Evolutionary conservation across 2,888 invertebrate species (phyloP).

Genomic region (Morpho achilles): DNA sequence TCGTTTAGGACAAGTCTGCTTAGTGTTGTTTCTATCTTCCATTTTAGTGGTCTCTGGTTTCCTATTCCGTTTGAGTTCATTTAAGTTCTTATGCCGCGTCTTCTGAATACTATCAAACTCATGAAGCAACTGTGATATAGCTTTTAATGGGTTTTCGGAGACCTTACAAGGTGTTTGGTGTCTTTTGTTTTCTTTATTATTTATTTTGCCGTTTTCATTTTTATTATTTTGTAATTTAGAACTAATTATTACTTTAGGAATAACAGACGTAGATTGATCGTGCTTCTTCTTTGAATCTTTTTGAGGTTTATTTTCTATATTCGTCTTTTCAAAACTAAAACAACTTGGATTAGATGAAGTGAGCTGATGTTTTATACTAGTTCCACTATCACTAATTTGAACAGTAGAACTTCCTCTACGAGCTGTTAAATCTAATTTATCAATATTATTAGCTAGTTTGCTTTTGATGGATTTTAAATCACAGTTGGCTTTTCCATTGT

Average conservation of each 20-base stretch:
- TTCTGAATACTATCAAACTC: conserved; percentile 61
- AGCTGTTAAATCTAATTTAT: conserved; percentile 14
- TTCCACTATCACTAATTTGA: conserved; percentile 55
- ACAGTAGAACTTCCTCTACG: conserved; percentile 33
- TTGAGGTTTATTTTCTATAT: conserved; percentile 16
- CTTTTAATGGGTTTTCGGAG: conserved; percentile 56
- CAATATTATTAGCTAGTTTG: conserved; percentile 20
- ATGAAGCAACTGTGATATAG: conserved; percentile 62
- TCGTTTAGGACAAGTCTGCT: conserved; percentile 37
- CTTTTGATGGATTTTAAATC: conserved; percentile 31
- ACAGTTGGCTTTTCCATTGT: conserved; percentile 34
- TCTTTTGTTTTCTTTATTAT: conserved; percentile 40
- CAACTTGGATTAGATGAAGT: conserved; percentile 47
- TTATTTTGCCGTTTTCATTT: conserved; percentile 22
- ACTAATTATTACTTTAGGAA: conserved; percentile 59
- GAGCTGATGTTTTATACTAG: conserved; percentile 52
- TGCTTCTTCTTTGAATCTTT: conserved; percentile 23
- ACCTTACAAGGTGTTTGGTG: conserved; percentile 31
- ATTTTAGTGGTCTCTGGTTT: conserved; percentile 36
- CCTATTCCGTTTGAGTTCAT: conserved; percentile 39
- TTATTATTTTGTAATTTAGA: conserved; percentile 43
- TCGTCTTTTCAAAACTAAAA: conserved; percentile 45
- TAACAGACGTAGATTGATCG: conserved; percentile 30
- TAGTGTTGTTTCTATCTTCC: conserved; percentile 34
- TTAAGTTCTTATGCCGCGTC: conserved; percentile 38